These are phyloP conservation scores for Poecilobothrus nobilitatus DNA, from an alignment of 2,888 invertebrate species.

Conservation along the genomic window DNA sequence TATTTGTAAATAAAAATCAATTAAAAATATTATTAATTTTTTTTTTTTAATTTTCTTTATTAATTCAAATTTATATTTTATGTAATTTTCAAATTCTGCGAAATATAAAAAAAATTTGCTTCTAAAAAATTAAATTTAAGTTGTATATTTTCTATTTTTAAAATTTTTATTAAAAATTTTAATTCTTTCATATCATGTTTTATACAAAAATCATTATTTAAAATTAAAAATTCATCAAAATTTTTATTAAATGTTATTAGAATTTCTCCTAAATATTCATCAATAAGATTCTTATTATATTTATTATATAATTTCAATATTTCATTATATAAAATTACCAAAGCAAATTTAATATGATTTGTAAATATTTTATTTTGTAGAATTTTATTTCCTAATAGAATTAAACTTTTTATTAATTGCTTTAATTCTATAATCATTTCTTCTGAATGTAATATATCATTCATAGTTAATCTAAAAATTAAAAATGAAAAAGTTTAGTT, in stretches of 20 bases:
- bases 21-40: too few species aligned
- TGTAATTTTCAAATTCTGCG: neutral
- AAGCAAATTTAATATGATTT: neutral
- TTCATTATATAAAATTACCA: neutral
- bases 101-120: neutral
- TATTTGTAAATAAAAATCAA: too few species aligned
- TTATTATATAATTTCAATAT: neutral
- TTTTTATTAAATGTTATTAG: neutral
- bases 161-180: neutral
- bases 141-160: neutral
- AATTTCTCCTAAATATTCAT: neutral
- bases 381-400: neutral
- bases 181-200: neutral
- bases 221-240: neutral
- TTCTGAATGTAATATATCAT: neutral
- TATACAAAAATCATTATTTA: neutral
- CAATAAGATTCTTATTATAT: neutral
- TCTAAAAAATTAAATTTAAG: neutral
- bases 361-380: neutral
- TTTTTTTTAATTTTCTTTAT: too few species aligned
- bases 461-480: neutral
- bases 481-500: neutral
- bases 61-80: too few species aligned
- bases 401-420: neutral
- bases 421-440: neutral